Evolutionary conservation across 2,113 vertebrate genomes (phyloP).

Genomic region (Saccopteryx leptura): DNA sequence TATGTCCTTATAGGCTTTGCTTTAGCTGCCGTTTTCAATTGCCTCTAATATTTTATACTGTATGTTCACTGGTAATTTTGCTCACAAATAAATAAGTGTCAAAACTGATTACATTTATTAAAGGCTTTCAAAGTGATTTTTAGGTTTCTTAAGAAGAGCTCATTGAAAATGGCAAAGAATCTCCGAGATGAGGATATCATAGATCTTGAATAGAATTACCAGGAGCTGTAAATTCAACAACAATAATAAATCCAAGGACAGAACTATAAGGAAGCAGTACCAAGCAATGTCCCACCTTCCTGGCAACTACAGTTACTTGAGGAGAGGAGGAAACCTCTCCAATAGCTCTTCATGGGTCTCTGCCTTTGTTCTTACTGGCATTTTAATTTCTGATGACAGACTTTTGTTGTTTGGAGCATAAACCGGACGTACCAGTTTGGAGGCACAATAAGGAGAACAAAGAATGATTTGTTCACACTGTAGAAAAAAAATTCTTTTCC

Average conservation of each 20-base stretch:
- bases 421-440: slow-evolving; percentile 86
- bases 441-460: slow-evolving; percentile 88
- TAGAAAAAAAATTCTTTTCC: slow-evolving; percentile 89
- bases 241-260: slow-evolving; percentile 36
- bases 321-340: slow-evolving; percentile 63
- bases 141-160: slow-evolving; percentile 36
- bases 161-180: slow-evolving; percentile 52
- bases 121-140: slow-evolving; percentile 53
- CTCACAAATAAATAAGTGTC: slow-evolving; percentile 62
- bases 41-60: neutral
- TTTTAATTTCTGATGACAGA: slow-evolving; percentile 88
- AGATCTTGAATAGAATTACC: slow-evolving; percentile 48
- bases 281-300: slow-evolving; percentile 57
- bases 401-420: slow-evolving; percentile 86
- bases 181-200: neutral
- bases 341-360: slow-evolving; percentile 69
- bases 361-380: slow-evolving; percentile 82
- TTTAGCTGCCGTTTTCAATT: neutral
- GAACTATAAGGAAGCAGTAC: slow-evolving; percentile 42
- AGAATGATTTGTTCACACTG: slow-evolving; percentile 91
- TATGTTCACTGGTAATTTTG: slow-evolving; percentile 42
- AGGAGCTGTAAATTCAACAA: slow-evolving; percentile 28
- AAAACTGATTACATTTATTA: slow-evolving; percentile 53
- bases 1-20: neutral
- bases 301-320: slow-evolving; percentile 30